phyloP scores from a whole-genome alignment of 2,113 vertebrate genomes.

The Pteronura brasiliensis region DNA sequence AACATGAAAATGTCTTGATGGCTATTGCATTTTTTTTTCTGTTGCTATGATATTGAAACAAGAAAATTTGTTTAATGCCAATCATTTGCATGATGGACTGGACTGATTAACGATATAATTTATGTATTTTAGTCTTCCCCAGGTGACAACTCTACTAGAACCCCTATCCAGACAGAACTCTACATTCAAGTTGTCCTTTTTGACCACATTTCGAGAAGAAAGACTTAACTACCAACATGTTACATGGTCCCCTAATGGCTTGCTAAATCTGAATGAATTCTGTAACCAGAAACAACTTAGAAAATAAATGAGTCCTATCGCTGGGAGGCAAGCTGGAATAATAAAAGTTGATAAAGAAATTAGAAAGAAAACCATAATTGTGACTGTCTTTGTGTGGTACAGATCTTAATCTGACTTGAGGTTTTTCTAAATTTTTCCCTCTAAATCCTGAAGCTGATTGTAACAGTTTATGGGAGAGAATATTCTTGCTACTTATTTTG shows the following conservation, averaged over 20 bases:
- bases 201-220: constrained; percentile 85
- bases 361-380: not conserved
- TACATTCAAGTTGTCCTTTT: constrained; percentile 88
- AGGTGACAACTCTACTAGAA: constrained; percentile 85
- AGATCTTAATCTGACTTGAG: not conserved
- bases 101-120: not conserved
- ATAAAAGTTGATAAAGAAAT: constrained; percentile 43
- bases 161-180: constrained; percentile 82
- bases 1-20: not conserved
- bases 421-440: not conserved
- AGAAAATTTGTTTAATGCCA: not conserved
- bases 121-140: constrained; percentile 82
- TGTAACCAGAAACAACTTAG: constrained; percentile 5
- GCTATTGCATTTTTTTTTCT: not conserved
- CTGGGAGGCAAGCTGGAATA: constrained; percentile 36
- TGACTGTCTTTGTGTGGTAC: not conserved
- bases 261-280: constrained; percentile 22
- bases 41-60: not conserved
- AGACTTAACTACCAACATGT: constrained; percentile 66
- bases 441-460: constrained; percentile 13
- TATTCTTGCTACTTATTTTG: constrained; percentile 51
- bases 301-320: not conserved
- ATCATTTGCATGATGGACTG: not conserved
- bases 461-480: constrained; percentile 43
- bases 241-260: not conserved